Percentiles rank a stretch among this genome's conserved stretches.
phyloP scores from a whole-genome alignment of 2,888 invertebrate species.

The Laspeyria flexula region DNA sequence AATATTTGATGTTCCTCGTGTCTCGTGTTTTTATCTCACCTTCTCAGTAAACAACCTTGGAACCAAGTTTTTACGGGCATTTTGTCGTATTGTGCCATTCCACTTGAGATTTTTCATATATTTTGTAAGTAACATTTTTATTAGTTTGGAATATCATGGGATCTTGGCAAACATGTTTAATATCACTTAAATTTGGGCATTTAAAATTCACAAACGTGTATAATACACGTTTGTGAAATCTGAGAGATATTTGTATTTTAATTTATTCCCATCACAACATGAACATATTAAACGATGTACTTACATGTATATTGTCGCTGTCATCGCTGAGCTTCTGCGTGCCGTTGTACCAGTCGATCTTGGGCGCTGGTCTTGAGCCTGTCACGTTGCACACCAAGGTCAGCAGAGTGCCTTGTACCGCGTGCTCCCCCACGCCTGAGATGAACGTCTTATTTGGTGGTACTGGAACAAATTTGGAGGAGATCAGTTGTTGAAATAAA shows the following conservation, averaged over 20 bases:
- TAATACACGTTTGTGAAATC: no score
- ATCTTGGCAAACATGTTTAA: no score
- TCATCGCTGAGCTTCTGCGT: conserved; percentile 72
- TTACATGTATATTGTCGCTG: conserved; percentile 66
- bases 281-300: no score
- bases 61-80: background rate
- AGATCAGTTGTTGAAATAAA: no score
- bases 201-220: no score
- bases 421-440: conserved; percentile 91
- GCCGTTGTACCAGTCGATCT: conserved; percentile 94
- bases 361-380: conserved; percentile 94
- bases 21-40: background rate
- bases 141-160: no score
- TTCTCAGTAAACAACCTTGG: background rate
- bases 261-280: no score
- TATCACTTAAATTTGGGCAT: no score
- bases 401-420: conserved; percentile 92
- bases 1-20: background rate
- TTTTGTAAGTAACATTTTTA: background rate
- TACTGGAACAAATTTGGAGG: conserved; percentile 87
- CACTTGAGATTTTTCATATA: background rate
- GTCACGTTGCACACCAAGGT: conserved; percentile 91
- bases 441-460: conserved; percentile 92
- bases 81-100: background rate
- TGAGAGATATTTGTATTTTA: no score